A percentile compares a stretch with the other conserved stretches of the same genome.
Conservation (phyloP, 2,113 vertebrate genomes). For the Protomyctophum bolini region DNA sequence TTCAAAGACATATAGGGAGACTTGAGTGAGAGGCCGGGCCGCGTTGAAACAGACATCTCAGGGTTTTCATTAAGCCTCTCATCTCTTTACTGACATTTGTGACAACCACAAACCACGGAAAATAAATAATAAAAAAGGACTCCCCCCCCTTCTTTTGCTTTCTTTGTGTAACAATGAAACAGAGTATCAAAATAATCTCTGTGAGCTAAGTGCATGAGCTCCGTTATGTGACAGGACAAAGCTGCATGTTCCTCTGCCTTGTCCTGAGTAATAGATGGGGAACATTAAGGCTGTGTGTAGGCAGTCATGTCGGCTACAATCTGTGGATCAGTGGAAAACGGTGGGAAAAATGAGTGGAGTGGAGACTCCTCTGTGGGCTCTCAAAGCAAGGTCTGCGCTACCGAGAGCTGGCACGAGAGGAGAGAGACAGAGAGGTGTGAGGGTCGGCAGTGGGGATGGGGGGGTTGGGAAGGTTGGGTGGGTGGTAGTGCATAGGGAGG, state of each 20-base stretch:
- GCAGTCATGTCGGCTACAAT: slow-evolving; percentile 24
- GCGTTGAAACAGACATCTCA: slow-evolving; percentile 69
- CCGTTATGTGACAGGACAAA: slow-evolving; percentile 44
- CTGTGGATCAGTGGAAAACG: slow-evolving; percentile 20
- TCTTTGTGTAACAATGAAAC: slow-evolving; percentile 58
- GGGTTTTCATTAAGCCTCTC: slow-evolving; percentile 66
- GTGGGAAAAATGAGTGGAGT: slow-evolving; percentile 15
- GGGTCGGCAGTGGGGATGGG: too few relatives aligned
- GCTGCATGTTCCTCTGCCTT: slow-evolving; percentile 40
- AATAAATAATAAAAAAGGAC: slow-evolving; percentile 22
- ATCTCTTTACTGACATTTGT: slow-evolving; percentile 65
- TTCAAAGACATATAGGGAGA: slow-evolving; percentile 67
- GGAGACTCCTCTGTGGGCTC: slow-evolving; percentile 11
- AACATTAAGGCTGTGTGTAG: slow-evolving; percentile 38
- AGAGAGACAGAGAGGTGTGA: slow-evolving; percentile 14
- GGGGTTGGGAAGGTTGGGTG: too few relatives aligned
- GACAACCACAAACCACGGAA: slow-evolving; percentile 60
- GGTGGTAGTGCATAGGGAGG: not conserved
- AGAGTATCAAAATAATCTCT: slow-evolving; percentile 36
- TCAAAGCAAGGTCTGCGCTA: slow-evolving; percentile 19
- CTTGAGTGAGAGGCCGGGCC: slow-evolving; percentile 57
- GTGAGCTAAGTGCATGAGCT: slow-evolving; percentile 33
- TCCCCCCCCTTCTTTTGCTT: slow-evolving; percentile 39
- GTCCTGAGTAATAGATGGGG: slow-evolving; percentile 47
- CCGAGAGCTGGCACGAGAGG: slow-evolving; percentile 18